These are phyloP conservation scores for Lysandra coridon DNA, from an alignment of 2,888 invertebrate genomes.

Conservation along the genomic window DNA sequence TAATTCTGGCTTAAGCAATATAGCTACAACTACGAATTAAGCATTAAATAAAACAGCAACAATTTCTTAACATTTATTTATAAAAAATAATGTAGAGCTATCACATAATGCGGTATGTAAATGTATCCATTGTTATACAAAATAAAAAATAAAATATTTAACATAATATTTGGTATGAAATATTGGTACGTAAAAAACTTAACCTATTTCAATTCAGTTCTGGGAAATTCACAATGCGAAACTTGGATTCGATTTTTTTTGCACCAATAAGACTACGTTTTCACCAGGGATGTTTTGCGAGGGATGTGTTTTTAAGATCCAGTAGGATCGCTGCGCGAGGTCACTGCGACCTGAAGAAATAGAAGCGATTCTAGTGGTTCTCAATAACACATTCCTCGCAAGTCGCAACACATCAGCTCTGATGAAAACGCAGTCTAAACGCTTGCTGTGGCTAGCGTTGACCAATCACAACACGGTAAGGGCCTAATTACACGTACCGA, in stretches of 20 bases:
- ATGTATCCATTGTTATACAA: neutral
- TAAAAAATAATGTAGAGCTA: neutral
- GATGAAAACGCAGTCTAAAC: no score
- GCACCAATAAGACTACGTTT: no score
- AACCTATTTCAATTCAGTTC: neutral
- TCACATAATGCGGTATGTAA: neutral
- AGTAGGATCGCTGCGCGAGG: no score
- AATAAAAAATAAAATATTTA: neutral
- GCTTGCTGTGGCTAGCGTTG: neutral
- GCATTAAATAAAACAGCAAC: neutral
- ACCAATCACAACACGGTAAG: neutral
- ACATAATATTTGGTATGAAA: constrained; percentile 20
- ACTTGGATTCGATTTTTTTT: neutral
- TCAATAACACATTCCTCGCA: no score
- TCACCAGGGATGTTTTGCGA: no score
- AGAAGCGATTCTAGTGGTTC: no score
- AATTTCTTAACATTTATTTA: constrained; percentile 27
- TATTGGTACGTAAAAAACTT: neutral
- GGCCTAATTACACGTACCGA: no score
- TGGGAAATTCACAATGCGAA: neutral
- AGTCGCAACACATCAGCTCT: no score
- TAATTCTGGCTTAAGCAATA: no score
- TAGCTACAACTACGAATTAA: no score
- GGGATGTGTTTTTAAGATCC: no score
- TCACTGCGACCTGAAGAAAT: no score